phyloP scores from a whole-genome alignment of 2,113 vertebrate genomes.

The Zosterops pallidus region DNA sequence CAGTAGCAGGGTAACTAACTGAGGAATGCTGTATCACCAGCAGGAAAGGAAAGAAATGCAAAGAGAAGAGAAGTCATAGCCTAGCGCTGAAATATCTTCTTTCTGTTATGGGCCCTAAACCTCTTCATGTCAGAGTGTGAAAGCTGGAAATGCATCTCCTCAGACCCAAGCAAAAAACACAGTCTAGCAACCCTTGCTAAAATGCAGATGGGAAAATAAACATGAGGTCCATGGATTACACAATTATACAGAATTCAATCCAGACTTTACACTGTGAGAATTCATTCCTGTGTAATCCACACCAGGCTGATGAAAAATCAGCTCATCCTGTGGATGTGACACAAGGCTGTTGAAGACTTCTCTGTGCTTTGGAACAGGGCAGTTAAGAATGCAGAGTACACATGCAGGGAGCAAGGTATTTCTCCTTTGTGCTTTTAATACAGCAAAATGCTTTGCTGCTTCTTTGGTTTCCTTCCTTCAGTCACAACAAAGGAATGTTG shows the following conservation, averaged over 20 bases:
- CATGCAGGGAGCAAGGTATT: background rate
- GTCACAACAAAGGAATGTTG: conserved; percentile 17
- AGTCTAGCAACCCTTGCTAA: background rate
- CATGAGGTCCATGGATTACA: background rate
- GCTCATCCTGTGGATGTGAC: background rate
- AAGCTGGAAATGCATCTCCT: background rate
- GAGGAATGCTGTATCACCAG: background rate
- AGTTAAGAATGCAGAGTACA: background rate
- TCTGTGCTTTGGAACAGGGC: background rate
- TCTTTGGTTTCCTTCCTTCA: conserved; percentile 35
- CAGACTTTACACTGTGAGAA: background rate
- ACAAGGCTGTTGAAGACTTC: background rate
- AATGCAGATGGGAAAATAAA: background rate
- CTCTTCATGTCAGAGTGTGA: background rate
- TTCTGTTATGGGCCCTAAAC: background rate
- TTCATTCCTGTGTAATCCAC: background rate
- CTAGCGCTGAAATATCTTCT: background rate
- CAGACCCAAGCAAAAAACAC: background rate
- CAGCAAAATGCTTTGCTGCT: background rate
- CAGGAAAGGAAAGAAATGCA: rapidly evolving
- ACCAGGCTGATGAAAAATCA: background rate
- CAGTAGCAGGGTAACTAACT: background rate
- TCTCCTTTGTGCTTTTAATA: conserved; percentile 1
- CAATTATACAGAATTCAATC: background rate
- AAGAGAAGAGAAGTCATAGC: background rate